Percentiles rank a stretch among this genome's conserved stretches.
Conservation (phyloP, 2,888 invertebrate species). For the Neoitamus cyanurus region DNA sequence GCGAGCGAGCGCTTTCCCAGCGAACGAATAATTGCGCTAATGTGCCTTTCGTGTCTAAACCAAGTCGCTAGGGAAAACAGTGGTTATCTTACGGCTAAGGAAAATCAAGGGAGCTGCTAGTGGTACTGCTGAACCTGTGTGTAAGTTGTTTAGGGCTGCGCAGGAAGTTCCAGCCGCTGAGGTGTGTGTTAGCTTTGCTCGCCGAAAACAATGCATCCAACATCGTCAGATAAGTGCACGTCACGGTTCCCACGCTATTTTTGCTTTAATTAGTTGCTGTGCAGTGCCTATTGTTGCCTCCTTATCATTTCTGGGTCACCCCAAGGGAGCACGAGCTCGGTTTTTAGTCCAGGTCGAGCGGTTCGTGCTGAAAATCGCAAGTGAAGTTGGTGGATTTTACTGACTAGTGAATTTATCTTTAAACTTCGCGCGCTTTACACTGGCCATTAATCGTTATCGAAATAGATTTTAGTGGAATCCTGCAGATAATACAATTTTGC, state of each 20-base stretch:
- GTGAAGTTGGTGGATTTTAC: background rate
- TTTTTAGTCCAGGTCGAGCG: background rate
- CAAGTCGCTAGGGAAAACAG: background rate
- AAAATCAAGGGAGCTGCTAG: background rate
- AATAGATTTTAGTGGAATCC: background rate
- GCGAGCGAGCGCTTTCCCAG: background rate
- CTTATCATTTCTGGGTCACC: constrained; percentile 18
- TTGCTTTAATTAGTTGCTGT: background rate
- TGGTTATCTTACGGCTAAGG: background rate
- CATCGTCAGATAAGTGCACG: background rate
- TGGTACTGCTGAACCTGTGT: background rate
- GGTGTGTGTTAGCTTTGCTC: background rate
- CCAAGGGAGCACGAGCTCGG: background rate
- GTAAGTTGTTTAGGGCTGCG: background rate
- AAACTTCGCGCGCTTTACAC: background rate
- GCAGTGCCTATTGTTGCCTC: constrained; percentile 3
- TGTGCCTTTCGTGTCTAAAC: background rate
- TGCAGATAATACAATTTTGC: background rate
- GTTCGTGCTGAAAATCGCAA: background rate
- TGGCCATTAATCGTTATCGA: background rate
- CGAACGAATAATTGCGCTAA: background rate
- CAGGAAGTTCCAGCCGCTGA: background rate
- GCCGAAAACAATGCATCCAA: background rate
- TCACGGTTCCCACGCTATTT: constrained; percentile 7
- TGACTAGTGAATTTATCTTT: background rate